Evolutionary conservation across 2,888 invertebrate species (phyloP).

Genomic region (Acanthosepion esculentum): DNA sequence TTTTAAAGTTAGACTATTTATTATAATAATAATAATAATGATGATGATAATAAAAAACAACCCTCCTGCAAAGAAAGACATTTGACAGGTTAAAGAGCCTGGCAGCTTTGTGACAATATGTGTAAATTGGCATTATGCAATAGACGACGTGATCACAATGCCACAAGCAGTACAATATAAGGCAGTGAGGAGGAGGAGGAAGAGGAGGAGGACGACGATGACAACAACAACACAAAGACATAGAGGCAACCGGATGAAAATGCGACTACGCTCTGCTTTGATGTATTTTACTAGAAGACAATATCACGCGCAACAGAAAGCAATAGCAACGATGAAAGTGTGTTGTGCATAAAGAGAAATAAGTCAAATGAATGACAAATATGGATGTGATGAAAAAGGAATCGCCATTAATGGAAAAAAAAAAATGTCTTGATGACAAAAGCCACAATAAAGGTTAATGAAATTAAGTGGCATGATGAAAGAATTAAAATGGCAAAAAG

Average conservation of each 20-base stretch:
- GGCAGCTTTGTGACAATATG: background rate
- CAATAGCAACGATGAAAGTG: background rate
- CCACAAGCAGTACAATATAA: background rate
- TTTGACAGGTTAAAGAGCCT: background rate
- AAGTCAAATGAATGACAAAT: background rate
- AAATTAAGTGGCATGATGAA: background rate
- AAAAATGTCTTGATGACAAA: background rate
- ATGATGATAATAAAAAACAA: background rate
- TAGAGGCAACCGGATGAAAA: background rate
- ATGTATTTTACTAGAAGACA: background rate
- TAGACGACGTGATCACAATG: background rate
- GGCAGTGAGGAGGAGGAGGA: background rate
- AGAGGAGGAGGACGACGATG: background rate
- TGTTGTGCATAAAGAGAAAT: background rate
- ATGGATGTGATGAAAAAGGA: background rate
- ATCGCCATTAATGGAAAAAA: background rate
- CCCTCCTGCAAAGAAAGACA: background rate
- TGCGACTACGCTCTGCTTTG: constrained; percentile 34
- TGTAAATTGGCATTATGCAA: background rate
- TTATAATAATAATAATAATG: no score
- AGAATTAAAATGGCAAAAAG: no score
- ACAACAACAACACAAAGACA: background rate
- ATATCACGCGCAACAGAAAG: constrained; percentile 35
- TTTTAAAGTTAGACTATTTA: no score
- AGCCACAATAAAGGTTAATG: constrained; percentile 16